Percentiles rank a stretch among this genome's conserved stretches.
These are phyloP conservation scores for Cryptoprocta ferox DNA, from an alignment of 2,797 vertebrate species.

Conservation along the genomic window DNA sequence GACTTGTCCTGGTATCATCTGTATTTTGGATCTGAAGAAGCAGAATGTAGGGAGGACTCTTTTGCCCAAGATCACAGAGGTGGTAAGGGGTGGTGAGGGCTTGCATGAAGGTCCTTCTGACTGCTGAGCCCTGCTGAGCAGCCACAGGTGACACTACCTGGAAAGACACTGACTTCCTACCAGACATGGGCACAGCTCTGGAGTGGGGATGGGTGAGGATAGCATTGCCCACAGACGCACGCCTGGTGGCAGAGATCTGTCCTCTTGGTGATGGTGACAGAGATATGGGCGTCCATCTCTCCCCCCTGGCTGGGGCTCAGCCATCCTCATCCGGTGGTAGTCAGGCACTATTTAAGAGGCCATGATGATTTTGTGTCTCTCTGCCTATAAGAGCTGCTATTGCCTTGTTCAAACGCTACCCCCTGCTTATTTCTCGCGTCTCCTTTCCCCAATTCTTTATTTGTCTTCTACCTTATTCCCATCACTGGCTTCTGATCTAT, in stretches of 20 bases:
- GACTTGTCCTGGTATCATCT: neutral
- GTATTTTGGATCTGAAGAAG: neutral
- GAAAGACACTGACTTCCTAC: neutral
- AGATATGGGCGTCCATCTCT: neutral
- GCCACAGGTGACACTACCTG: neutral
- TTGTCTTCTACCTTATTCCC: neutral
- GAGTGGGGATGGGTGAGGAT: neutral
- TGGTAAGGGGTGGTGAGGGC: neutral
- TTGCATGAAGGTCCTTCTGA: neutral
- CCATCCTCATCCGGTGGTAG: neutral
- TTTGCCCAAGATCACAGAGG: neutral
- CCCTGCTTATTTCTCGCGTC: neutral
- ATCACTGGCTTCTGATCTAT: neutral
- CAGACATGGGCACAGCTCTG: neutral
- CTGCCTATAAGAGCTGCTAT: neutral
- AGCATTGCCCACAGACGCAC: accelerated
- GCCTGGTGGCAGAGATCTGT: neutral
- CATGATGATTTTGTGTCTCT: neutral
- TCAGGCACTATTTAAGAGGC: neutral
- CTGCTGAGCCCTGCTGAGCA: neutral
- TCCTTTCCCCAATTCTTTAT: neutral
- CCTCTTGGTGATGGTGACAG: neutral
- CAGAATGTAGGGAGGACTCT: neutral
- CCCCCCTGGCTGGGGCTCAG: neutral
- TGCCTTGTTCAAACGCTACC: neutral